Conservation (phyloP, 2,113 vertebrate species). For the Rutilus rutilus region DNA sequence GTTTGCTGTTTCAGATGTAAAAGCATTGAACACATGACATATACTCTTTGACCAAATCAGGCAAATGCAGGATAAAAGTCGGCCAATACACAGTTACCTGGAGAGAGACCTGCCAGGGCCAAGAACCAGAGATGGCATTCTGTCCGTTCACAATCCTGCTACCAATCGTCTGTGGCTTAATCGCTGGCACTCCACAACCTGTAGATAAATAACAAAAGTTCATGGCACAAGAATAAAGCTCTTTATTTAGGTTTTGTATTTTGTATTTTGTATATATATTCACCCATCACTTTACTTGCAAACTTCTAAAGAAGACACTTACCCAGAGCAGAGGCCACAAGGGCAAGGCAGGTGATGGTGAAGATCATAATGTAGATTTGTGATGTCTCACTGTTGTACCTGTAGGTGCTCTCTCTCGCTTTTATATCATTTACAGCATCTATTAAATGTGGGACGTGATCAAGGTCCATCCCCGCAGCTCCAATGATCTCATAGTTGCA, state of each 20-base stretch:
- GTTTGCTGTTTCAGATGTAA: slow-evolving; percentile 54
- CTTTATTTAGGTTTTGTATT: not conserved
- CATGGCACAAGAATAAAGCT: not conserved
- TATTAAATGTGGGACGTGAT: not conserved
- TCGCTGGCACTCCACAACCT: slow-evolving; percentile 7
- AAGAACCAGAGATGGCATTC: slow-evolving; percentile 1
- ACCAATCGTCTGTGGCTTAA: not conserved
- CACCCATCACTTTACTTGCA: not conserved
- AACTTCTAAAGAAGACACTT: not conserved
- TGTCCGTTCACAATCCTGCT: not conserved
- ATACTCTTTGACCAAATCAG: not conserved
- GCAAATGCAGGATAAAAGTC: not conserved
- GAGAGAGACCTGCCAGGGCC: slow-evolving; percentile 9
- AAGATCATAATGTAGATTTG: not conserved
- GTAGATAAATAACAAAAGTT: not conserved
- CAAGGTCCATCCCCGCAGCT: not conserved
- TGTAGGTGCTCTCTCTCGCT: not conserved
- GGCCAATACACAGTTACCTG: not conserved
- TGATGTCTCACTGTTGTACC: not conserved
- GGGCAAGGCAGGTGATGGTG: not conserved
- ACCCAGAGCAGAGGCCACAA: slow-evolving; percentile 18
- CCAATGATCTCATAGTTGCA: not conserved
- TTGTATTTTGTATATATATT: not conserved
- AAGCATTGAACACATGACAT: not conserved
- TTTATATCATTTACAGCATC: not conserved